Base-by-base conservation (phyloP, 2,113 vertebrate species). In the Colius striatus region DNA sequence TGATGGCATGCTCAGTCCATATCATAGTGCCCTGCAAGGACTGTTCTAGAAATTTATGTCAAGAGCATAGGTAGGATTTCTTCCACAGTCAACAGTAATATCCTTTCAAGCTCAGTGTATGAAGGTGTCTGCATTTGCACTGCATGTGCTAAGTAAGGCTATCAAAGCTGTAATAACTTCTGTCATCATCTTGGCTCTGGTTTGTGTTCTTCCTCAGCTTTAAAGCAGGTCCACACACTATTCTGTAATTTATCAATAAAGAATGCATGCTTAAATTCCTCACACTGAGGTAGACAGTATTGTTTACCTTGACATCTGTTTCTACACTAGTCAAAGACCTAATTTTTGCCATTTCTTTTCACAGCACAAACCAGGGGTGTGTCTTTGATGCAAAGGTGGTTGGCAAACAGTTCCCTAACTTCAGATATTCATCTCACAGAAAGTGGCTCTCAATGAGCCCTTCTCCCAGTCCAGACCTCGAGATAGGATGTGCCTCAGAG, bases 151-250 rank as follows among this genome's bases (percentile, higher is more conserved):
- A 96, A 97, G 81, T 91, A 76, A 67, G 70, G 34, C 76, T 97
- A 93, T 90, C 91, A 94, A 90, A 86, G 57, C 48, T 77, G 74
- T 87, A 93, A 78, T 58, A 91, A 94, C 77, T 93, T 90, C 96
- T 97, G 95, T 97, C 95, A 97, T 90, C 90, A 57, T 92, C 45
- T 87, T 88, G 74, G n/a, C 68, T 96, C 91, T 95, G 97, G n/a
- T 98, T 92, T 90, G 30, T 47, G 7, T 97, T 81, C 68, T 48
- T 90, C 29, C 51, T 78, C 55, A 80, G 23, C 18, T n/a, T 73
- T 70, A 43, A 61, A 81, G 54, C 43, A 94, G 80, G 51, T 57
- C 66, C 48, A 81, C 5, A 0, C 71, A n/a, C 34, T 73, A 25
- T 51, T 55, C 55, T 84, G 29, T 50, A 29, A n/a, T 53, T 95